Base-by-base conservation (phyloP, 2,797 vertebrate genomes). In the Oophaga sylvatica region DNA sequence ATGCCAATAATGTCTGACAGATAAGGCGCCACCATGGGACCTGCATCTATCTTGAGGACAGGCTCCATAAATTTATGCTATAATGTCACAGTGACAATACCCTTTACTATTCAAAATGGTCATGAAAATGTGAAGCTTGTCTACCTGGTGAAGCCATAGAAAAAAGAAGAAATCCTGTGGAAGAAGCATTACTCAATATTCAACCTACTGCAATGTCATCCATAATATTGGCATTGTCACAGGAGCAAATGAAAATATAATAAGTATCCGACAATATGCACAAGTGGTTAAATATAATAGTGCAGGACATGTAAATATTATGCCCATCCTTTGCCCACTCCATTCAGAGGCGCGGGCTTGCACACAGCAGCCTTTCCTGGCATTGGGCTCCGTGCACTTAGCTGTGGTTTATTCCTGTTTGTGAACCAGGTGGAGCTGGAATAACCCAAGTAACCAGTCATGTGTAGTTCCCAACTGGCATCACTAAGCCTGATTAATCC, bases 401-500 rank as follows among this genome's bases (percentile, higher is more conserved):
- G 26, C 83, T 65, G 31, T 35, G 81, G 26, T 57, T 59, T 76
- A 41, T 4, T 4, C 57, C 48, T 88, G 31, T 81, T 81, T 84
- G 77, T 53, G 13, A 80, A 81, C 41, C 77, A 88, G 87, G 87
- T 65, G 81, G 68, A 75, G 82, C 12, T 56, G 67, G 57, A 85
- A 62, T n/a, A 73, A 53, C 59, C 53, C 7, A 67, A 16, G 1
- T 26, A 26, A 29, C 41, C 82, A 78, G 75, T 76, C 75, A 17
- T 60, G n/a, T 45, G 35, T 80, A 56, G 56, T 45, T 83, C 68
- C 73, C 77, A 77, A 85, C 41, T 80, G 77, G 87, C 83, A 85
- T 60, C 71, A 73, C 63, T 80, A 56, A 88, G n/a, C 26, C 82
- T 88, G 83, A 85, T 53, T 88, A 80, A 84, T 79, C 82, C 68